These are phyloP conservation scores for Physeter macrocephalus DNA, from an alignment of 2,113 vertebrate species.

Conservation along the genomic window DNA sequence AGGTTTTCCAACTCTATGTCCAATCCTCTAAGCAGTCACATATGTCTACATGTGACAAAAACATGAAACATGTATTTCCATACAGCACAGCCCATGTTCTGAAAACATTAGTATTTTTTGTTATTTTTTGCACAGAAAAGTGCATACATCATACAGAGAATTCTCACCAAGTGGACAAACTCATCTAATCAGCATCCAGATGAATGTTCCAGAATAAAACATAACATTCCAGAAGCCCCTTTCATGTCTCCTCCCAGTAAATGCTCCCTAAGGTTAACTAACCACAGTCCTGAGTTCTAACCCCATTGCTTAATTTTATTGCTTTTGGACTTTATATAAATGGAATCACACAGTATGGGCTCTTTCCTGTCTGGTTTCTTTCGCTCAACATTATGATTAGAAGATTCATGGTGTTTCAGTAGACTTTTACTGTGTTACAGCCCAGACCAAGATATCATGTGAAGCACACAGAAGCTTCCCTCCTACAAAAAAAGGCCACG, in stretches of 20 bases:
- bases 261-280: neutral
- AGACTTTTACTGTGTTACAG: neutral
- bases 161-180: neutral
- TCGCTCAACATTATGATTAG: neutral
- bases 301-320: neutral
- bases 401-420: accelerated
- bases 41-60: too few relatives aligned
- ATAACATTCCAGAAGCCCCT: neutral
- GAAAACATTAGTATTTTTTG: neutral
- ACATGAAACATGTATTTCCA: neutral
- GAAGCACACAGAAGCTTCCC: neutral
- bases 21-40: neutral
- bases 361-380: neutral
- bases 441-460: neutral
- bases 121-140: neutral
- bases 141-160: neutral
- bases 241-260: neutral
- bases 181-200: neutral
- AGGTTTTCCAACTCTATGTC: neutral
- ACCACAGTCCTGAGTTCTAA: neutral
- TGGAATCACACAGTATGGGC: neutral
- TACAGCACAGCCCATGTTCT: neutral
- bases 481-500: neutral
- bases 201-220: neutral
- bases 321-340: neutral